Percentiles rank a stretch among this genome's conserved stretches.
Conservation (phyloP, 2,113 vertebrate species). For the Scatophagus argus region DNA sequence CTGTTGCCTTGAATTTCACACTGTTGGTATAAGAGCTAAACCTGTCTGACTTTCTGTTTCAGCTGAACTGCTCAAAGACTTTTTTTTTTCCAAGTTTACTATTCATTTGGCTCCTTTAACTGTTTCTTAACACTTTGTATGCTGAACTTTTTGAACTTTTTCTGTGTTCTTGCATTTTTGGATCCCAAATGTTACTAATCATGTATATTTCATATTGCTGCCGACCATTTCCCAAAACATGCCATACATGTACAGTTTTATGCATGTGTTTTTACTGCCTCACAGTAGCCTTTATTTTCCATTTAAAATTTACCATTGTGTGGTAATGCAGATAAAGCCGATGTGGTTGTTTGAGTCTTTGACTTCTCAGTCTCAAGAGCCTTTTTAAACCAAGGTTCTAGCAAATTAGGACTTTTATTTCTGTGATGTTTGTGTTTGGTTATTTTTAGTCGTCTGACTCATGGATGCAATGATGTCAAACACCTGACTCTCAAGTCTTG, state of each 20-base stretch:
- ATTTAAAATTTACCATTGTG: neutral
- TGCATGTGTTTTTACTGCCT: neutral
- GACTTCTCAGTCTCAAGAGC: neutral
- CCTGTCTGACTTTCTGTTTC: constrained; percentile 26
- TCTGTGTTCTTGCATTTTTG: neutral
- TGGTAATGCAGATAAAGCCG: neutral
- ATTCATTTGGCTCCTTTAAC: neutral
- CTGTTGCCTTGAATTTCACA: constrained; percentile 23
- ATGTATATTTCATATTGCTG: neutral
- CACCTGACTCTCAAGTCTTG: neutral
- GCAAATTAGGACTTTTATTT: neutral
- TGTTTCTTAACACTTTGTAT: neutral
- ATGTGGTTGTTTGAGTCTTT: neutral
- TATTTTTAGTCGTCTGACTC: neutral
- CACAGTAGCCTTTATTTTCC: neutral
- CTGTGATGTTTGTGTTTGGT: neutral
- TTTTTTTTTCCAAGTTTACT: neutral
- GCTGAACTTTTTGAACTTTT: neutral
- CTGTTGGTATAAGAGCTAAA: constrained; percentile 7
- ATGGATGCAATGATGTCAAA: neutral
- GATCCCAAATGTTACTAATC: neutral
- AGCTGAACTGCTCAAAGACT: constrained; percentile 1
- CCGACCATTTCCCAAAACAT: neutral
- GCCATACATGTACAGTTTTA: neutral
- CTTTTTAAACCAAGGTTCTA: neutral